Base-by-base conservation (phyloP, 2,113 vertebrate species). In the Sardina pilchardus region DNA sequence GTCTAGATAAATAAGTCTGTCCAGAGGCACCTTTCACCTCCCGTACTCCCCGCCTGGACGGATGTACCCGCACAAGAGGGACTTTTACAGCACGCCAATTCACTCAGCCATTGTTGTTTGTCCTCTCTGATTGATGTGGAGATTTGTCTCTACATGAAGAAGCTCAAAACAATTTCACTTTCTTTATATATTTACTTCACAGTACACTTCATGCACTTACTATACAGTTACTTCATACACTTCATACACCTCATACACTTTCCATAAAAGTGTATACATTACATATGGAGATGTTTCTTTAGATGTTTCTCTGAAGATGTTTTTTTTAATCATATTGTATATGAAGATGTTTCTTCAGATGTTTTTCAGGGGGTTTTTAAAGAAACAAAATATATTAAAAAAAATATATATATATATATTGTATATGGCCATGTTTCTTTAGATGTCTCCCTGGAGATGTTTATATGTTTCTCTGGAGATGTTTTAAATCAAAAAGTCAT, bases 1-100 rank as follows among this genome's bases (percentile, higher is more conserved):
- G 43, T 50, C 26, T 43, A 75, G 75, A 88, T 83, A 59, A 85
- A 85, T 43, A 47, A 5, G 71, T 45, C 36, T 59, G 3, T 36
- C 30, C 50, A 39, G 21, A 19, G 21, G 26, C 78, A 48, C 12
- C 5, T 43, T 43, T 39, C 71, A 36, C 71, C 71, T 78, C 63
- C 12, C 34, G 6, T 1, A 34, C 26, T 78, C 30, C 71, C 71
- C 30, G 6, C 14, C 5, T 36, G 30, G 30, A 78, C 71, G 12
- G 30, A 39, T 16, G 34, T 14, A 78, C 26, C 34, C 30, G 17
- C 71, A 78, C 12, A 39, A 26, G 26, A 3, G 30, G 3, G n/a
- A 14, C 53, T 39, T 34, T 36, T 78, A 78, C 10, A 71, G 34
- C 63, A 12, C 63, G 2, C n/a, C 63, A 9, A 26, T 78, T 34